phyloP scores from a whole-genome alignment of 2,797 vertebrate species.

The Gephyroberyx darwinii region DNA sequence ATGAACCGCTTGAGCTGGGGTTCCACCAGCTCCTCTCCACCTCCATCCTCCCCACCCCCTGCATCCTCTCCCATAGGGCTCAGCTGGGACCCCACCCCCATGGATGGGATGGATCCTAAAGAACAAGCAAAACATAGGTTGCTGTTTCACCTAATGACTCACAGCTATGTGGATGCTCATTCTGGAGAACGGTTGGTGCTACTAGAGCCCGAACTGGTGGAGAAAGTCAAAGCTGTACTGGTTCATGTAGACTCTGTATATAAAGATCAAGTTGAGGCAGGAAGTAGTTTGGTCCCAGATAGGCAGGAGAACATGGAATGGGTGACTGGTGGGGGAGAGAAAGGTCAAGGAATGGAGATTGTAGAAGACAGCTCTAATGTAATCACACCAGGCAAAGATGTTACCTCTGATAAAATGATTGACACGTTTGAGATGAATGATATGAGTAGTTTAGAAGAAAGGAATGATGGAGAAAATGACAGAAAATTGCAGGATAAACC shows the following conservation, averaged over 20 bases:
- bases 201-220: slow-evolving; percentile 82
- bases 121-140: slow-evolving; percentile 76
- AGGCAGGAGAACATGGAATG: slow-evolving; percentile 21
- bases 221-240: slow-evolving; percentile 61
- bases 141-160: slow-evolving; percentile 87
- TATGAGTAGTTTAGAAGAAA: slow-evolving; percentile 13
- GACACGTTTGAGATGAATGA: not conserved
- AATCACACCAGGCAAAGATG: slow-evolving; percentile 16
- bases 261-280: slow-evolving; percentile 16
- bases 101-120: slow-evolving; percentile 52
- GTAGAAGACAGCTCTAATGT: slow-evolving; percentile 20
- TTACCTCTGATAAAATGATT: not conserved
- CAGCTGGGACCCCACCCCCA: slow-evolving; percentile 44
- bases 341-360: slow-evolving; percentile 20
- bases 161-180: slow-evolving; percentile 88
- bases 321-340: slow-evolving; percentile 21
- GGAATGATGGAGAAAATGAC: slow-evolving; percentile 5
- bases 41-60: slow-evolving; percentile 44
- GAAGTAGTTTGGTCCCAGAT: slow-evolving; percentile 27
- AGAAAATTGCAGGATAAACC: slow-evolving; percentile 23
- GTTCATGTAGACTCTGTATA: slow-evolving; percentile 23
- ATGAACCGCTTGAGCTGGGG: slow-evolving; percentile 69
- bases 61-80: slow-evolving; percentile 49
- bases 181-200: slow-evolving; percentile 89
- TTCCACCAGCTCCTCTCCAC: slow-evolving; percentile 66